These are phyloP conservation scores for Geopemphigus sp. DNA, from an alignment of 1,140 invertebrate species.

Conservation along the genomic window DNA sequence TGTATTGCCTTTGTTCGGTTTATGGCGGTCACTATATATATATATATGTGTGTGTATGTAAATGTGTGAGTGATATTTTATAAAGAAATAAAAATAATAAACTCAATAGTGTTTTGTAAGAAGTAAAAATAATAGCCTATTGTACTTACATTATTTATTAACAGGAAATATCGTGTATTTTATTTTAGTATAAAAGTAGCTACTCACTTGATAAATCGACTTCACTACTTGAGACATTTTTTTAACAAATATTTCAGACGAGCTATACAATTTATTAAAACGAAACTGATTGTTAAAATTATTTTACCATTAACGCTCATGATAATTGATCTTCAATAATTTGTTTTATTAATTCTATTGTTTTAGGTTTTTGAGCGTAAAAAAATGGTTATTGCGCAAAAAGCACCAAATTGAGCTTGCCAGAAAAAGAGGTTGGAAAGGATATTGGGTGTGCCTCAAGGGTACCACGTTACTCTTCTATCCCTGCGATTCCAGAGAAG, in stretches of 20 bases:
- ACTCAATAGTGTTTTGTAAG: not conserved
- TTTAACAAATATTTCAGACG: not conserved
- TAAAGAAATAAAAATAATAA: slow-evolving; percentile 17
- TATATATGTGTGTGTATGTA: no score
- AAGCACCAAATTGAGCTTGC: slow-evolving; percentile 96
- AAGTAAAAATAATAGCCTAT: not conserved
- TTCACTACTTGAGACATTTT: not conserved
- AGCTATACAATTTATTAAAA: not conserved
- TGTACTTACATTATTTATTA: not conserved
- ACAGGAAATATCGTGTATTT: not conserved
- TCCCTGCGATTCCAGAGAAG: slow-evolving; percentile 90
- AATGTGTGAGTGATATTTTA: not conserved
- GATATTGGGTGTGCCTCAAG: slow-evolving; percentile 97
- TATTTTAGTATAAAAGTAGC: not conserved
- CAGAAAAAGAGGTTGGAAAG: slow-evolving; percentile 93
- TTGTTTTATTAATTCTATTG: slow-evolving; percentile 46
- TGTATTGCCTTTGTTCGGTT: not conserved
- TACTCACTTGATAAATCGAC: not conserved
- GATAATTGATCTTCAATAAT: not conserved
- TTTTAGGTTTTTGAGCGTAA: slow-evolving; percentile 90
- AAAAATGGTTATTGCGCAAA: slow-evolving; percentile 96
- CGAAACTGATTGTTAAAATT: not conserved
- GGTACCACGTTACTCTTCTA: slow-evolving; percentile 96
- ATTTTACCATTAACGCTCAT: not conserved
- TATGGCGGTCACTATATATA: not conserved